Evolutionary conservation across 2,113 vertebrate genomes (phyloP).

Genomic region (Bambusicola thoracicus): DNA sequence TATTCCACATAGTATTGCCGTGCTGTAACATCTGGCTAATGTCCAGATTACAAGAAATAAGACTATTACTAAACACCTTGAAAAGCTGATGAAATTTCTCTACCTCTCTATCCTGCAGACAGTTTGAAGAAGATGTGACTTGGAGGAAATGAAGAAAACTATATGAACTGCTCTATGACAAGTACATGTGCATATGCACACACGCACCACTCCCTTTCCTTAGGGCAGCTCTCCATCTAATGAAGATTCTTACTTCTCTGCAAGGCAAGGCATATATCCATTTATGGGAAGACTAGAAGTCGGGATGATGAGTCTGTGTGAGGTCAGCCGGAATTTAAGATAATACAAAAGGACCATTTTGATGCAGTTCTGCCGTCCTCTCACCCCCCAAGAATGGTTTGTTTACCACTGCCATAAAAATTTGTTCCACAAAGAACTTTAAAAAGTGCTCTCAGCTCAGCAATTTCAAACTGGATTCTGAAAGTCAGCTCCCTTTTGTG

Average conservation of each 20-base stretch:
- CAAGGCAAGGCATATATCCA: background rate
- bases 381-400: background rate
- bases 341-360: background rate
- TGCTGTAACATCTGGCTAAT: background rate
- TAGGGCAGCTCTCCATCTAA: background rate
- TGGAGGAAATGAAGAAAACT: background rate
- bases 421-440: background rate
- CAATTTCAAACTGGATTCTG: background rate
- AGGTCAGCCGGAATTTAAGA: background rate
- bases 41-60: background rate
- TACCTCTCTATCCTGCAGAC: background rate
- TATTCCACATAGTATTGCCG: slow-evolving; percentile 17
- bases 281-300: slow-evolving; percentile 21
- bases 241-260: background rate
- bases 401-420: background rate
- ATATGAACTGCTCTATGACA: background rate
- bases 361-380: background rate
- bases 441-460: background rate
- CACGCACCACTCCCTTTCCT: background rate
- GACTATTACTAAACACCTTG: background rate
- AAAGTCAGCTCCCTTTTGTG: background rate
- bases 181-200: background rate
- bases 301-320: background rate
- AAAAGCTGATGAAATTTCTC: background rate
- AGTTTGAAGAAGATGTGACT: background rate